A percentile compares a stretch with the other conserved stretches of the same genome.
phyloP scores from a whole-genome alignment of 1,140 invertebrate species.

The Acyrthosiphon pisum region DNA sequence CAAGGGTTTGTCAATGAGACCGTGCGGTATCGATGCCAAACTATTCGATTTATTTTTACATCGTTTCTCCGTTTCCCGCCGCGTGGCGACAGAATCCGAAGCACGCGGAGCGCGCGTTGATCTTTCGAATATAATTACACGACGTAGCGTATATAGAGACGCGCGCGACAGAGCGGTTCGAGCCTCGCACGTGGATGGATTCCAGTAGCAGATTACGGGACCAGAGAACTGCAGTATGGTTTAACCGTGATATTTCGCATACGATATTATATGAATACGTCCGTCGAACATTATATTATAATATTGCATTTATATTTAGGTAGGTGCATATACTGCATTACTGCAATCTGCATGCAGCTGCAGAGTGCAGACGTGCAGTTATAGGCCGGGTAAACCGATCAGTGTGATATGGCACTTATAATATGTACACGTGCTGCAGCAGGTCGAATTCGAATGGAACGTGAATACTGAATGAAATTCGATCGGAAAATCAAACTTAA shows the following conservation, averaged over 20 bases:
- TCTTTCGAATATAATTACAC: conserved; percentile 51
- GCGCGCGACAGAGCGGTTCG: background rate
- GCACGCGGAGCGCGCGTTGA: conserved; percentile 33
- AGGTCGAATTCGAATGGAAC: background rate
- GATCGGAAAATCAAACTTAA: background rate
- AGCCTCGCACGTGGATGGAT: background rate
- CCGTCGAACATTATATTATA: background rate
- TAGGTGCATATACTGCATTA: background rate
- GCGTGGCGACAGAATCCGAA: conserved; percentile 33
- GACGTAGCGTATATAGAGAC: background rate
- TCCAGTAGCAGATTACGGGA: too few relatives aligned
- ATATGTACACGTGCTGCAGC: background rate
- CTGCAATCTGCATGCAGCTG: background rate
- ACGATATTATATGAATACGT: background rate
- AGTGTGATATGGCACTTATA: background rate
- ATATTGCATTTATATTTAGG: background rate
- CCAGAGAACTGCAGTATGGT: background rate
- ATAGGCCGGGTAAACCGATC: background rate
- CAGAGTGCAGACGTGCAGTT: background rate
- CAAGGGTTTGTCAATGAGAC: conserved; percentile 57
- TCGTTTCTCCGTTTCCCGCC: background rate
- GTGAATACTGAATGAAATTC: background rate
- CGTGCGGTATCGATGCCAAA: conserved; percentile 45
- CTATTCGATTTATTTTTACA: conserved; percentile 57
- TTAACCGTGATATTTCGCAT: background rate